A percentile compares a stretch with the other conserved stretches of the same genome.
phyloP scores from a whole-genome alignment of 2,888 invertebrate genomes.

The Drosophila pseudotalamancana region DNA sequence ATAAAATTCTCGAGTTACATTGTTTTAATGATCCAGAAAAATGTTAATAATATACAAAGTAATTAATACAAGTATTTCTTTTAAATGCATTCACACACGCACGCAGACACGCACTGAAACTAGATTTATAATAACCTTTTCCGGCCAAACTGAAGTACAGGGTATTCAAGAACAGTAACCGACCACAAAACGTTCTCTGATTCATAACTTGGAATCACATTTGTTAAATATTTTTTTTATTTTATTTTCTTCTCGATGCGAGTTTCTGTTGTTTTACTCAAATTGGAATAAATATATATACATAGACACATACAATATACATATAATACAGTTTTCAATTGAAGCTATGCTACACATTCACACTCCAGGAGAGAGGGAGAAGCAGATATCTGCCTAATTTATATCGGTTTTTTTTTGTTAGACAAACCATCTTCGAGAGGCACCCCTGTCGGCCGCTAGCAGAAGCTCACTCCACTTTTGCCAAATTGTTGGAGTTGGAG shows the following conservation, averaged over 20 bases:
- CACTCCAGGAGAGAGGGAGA: background rate
- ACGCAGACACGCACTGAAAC: no score
- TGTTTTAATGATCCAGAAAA: no score
- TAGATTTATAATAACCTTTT: no score
- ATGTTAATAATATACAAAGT: no score
- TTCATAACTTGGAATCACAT: conserved; percentile 51
- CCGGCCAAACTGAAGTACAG: no score
- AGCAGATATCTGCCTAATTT: conserved; percentile 7
- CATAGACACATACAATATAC: background rate
- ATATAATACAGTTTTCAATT: background rate
- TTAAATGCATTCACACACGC: no score
- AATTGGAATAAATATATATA: conserved; percentile 3
- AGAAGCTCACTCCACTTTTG: background rate
- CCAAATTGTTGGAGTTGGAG: background rate
- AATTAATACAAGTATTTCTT: no score
- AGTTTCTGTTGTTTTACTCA: background rate
- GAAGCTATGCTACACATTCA: background rate
- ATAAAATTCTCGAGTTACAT: no score
- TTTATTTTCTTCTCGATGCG: conserved; percentile 4
- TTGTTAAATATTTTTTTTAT: conserved; percentile 8
- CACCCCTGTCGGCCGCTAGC: conserved; percentile 6
- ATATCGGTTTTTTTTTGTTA: conserved; percentile 4
- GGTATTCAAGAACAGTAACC: conserved; percentile 1
- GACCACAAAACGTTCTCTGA: conserved; percentile 53
- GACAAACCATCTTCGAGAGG: conserved; percentile 4